Evolutionary conservation across 53 echinoderm and acorn worm species (phyloP).

Genomic region (Antedon mediterranea): DNA sequence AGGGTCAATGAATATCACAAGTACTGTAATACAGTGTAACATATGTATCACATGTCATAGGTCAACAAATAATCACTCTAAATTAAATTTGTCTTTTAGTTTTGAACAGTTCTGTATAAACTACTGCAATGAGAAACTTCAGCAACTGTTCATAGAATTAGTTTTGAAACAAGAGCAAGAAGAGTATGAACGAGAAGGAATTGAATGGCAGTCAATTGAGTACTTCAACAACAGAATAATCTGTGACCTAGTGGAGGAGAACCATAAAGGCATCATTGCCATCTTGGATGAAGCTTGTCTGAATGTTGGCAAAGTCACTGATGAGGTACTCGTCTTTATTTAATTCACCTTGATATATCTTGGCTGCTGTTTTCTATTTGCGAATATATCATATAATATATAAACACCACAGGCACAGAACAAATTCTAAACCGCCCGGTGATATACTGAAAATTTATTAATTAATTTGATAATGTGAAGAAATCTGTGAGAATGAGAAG

Average conservation of each 20-base stretch:
- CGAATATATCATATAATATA: too few species aligned
- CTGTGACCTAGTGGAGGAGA: slow-evolving; percentile 85
- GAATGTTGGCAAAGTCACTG: slow-evolving; percentile 92
- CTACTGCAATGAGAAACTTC: slow-evolving; percentile 99
- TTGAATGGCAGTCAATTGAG: slow-evolving; percentile 76
- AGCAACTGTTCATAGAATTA: slow-evolving; percentile 89
- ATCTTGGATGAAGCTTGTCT: slow-evolving; percentile 85
- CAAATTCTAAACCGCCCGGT: too few species aligned
- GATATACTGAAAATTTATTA: too few species aligned
- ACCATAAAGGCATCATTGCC: slow-evolving; percentile 79
- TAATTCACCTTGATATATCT: background rate
- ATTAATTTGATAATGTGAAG: too few species aligned
- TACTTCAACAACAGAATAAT: slow-evolving; percentile 99
- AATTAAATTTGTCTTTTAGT: slow-evolving; percentile 19
- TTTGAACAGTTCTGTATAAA: slow-evolving; percentile 99
- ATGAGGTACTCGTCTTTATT: slow-evolving; percentile 30
- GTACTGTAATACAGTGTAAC: too few species aligned
- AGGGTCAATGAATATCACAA: too few species aligned
- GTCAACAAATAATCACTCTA: too few species aligned
- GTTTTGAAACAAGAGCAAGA: slow-evolving; percentile 97
- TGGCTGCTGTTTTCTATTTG: too few species aligned
- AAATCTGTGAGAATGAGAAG: too few species aligned
- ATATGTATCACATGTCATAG: too few species aligned
- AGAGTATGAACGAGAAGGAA: slow-evolving; percentile 88
- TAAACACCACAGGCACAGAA: too few species aligned